Evolutionary conservation across 1,140 invertebrate species (phyloP), one percentile per base, ranked within the genome.

Genomic region (Tetraneura akinire): DNA sequence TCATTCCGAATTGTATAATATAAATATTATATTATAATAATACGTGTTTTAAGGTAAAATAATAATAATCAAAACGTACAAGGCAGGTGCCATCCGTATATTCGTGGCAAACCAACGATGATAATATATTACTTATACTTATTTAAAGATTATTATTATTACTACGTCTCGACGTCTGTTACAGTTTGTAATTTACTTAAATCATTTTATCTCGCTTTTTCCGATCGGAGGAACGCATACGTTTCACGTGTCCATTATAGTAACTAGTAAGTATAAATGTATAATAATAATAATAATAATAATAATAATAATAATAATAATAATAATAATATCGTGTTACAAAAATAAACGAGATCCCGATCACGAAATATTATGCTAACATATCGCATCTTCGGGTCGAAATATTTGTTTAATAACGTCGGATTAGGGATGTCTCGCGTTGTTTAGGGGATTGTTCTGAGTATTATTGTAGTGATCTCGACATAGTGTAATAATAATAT

Each of bases 341-440:
- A n/a, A n/a, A n/a, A n/a, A n/a, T n/a, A n/a, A n/a, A n/a, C n/a
- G n/a, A n/a, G n/a, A n/a, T n/a, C n/a, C n/a, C n/a, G n/a, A n/a
- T n/a, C n/a, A 49, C 45, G 49, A 13, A 49, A 42, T 42, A 21
- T 42, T 55, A 55, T 60, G 8, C 14, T 26, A 29, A 62, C 23
- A 60, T 26, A 60, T 26, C 23, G 13, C 14, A 26, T n/a, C 13
- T 21, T n/a, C 55, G 29, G 60, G 29, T 64, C 3, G 3, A 64
- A 13, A 37, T 29, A 64, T 64, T 64, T 64, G 60, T 64, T 47
- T 70, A 70, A 47, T 47, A 47, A 70, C 47, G 47, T 70, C 66
- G 66, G 66, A 70, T 70, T 47, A 47, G 14, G 45, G 23, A 29
- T 16, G 8, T 26, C 49, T 23, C n/a, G 29, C 29, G n/a, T 55